These are phyloP conservation scores for Malurus alboscapulatus DNA, from an alignment of 2,113 vertebrate genomes.

Conservation along the genomic window DNA sequence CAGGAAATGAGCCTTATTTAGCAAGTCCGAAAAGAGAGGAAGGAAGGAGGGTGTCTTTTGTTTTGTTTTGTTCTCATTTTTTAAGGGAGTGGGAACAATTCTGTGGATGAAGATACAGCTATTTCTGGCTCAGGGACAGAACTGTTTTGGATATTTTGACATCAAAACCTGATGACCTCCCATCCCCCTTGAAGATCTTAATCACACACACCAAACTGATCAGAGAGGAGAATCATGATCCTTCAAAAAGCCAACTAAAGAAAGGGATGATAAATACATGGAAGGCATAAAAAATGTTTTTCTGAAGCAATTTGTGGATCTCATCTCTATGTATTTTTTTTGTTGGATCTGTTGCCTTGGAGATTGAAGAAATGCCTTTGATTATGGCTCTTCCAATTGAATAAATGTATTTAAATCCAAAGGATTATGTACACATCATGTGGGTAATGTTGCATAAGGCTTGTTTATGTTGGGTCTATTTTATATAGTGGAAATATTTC, in stretches of 20 bases:
- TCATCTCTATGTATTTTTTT: neutral
- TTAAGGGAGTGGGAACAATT: neutral
- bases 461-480: neutral
- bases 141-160: neutral
- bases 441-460: neutral
- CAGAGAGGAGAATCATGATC: neutral
- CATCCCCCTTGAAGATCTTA: neutral
- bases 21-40: neutral
- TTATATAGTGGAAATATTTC: neutral
- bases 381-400: neutral
- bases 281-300: neutral
- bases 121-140: neutral
- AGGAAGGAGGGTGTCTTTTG: neutral
- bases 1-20: neutral
- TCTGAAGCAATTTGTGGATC: neutral
- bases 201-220: neutral
- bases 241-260: neutral
- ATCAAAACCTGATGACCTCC: neutral
- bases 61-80: neutral
- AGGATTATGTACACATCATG: fast-evolving
- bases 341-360: neutral
- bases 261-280: no score
- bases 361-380: neutral
- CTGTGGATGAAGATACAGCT: neutral
- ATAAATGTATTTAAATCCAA: neutral